Conservation (phyloP, 1,140 invertebrate genomes). For the Mizuhopecten yessoensis region DNA sequence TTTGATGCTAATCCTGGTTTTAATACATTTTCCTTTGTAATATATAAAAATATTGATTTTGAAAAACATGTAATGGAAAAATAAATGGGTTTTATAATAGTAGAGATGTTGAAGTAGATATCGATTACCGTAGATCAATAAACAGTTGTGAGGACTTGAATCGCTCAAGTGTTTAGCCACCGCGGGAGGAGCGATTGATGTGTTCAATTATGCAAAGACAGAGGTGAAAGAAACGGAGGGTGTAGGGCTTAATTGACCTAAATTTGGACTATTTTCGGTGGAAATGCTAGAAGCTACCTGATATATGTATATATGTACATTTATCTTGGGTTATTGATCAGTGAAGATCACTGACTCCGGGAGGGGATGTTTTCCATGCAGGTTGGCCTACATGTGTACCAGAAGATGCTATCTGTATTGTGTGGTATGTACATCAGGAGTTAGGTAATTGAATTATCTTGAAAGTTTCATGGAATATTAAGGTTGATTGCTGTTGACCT, state of each 20-base stretch:
- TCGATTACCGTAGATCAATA: neutral
- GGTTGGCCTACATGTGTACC: neutral
- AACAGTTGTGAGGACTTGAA: neutral
- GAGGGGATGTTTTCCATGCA: too few species aligned
- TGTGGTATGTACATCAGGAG: neutral
- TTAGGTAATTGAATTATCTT: neutral
- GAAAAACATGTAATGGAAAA: too few species aligned
- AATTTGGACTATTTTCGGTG: neutral
- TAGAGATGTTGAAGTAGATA: neutral
- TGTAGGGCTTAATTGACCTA: slow-evolving; percentile 12
- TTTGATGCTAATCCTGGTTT: too few species aligned
- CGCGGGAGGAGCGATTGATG: neutral
- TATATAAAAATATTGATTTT: too few species aligned
- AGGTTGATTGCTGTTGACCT: neutral
- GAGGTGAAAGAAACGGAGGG: neutral
- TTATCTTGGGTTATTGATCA: neutral
- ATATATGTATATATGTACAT: too few species aligned
- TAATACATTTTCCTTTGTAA: too few species aligned
- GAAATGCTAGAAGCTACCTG: neutral
- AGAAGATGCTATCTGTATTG: neutral
- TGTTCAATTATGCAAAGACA: neutral
- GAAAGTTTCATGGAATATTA: neutral
- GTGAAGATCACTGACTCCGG: neutral
- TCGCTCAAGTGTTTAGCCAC: slow-evolving; percentile 20
- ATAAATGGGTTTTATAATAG: neutral